phyloP scores from a whole-genome alignment of 2,888 invertebrate genomes.

The Lordiphosa fenestrarum region DNA sequence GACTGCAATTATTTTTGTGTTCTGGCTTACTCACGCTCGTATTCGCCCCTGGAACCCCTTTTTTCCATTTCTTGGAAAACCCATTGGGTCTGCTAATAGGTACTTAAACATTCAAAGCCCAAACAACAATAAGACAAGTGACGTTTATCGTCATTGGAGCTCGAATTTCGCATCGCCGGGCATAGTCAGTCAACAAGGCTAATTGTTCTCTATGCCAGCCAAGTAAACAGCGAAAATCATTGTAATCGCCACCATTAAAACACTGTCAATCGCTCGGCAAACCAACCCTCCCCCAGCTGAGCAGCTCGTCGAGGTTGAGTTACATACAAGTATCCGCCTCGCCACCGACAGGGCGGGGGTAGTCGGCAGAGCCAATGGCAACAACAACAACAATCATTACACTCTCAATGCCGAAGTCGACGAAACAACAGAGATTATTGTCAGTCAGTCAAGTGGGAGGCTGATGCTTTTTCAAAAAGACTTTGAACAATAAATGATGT shows the following conservation, averaged over 20 bases:
- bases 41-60: no score
- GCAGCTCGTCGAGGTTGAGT: conserved; percentile 4
- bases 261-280: conserved; percentile 51
- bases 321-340: conserved; percentile 6
- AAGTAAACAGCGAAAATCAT: conserved; percentile 49
- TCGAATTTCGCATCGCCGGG: conserved; percentile 3
- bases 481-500: conserved; percentile 68
- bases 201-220: conserved; percentile 46
- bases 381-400: conserved; percentile 51
- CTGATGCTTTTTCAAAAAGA: conserved; percentile 47
- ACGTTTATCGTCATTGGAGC: conserved; percentile 33
- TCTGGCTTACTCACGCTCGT: no score
- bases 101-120: no score
- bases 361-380: conserved; percentile 10
- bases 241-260: conserved; percentile 65
- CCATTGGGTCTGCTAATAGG: no score
- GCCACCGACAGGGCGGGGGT: not conserved
- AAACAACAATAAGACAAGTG: conserved; percentile 16
- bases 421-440: conserved; percentile 61
- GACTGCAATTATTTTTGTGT: no score
- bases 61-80: no score
- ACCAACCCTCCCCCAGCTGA: conserved; percentile 33
- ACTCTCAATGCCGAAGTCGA: conserved; percentile 47
- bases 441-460: conserved; percentile 59
- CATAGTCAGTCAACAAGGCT: conserved; percentile 36